These are phyloP conservation scores for Hormiphora californensis DNA, from an alignment of 37 sponge, comb jelly and placozoan genomes.

Conservation along the genomic window DNA sequence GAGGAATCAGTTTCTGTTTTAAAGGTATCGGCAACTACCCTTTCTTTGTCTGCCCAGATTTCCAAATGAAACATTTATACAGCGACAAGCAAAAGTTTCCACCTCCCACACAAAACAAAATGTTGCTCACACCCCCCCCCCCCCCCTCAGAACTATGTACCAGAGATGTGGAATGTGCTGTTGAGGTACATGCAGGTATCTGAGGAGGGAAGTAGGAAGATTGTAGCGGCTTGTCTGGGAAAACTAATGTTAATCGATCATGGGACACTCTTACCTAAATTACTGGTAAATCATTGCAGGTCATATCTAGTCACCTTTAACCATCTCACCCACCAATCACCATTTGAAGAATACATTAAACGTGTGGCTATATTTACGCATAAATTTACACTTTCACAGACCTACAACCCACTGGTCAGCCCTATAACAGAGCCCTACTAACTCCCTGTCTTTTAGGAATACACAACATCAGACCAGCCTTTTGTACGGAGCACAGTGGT, in stretches of 20 bases:
- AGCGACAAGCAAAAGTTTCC: no score
- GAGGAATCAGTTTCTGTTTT: slow-evolving; percentile 10
- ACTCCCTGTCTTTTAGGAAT: slow-evolving; percentile 45
- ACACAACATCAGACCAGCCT: slow-evolving; percentile 62
- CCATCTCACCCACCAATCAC: neutral
- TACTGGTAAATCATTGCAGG: slow-evolving; percentile 54
- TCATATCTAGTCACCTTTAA: neutral
- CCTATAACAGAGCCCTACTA: neutral
- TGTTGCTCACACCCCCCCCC: no score
- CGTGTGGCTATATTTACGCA: no score
- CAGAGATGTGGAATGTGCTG: slow-evolving; percentile 68
- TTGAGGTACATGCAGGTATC: slow-evolving; percentile 80
- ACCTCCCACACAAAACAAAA: no score
- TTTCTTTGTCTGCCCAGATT: no score
- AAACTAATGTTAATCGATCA: slow-evolving; percentile 93
- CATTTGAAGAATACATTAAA: no score
- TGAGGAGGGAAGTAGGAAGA: slow-evolving; percentile 92
- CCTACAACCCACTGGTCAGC: neutral
- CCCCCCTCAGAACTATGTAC: slow-evolving; percentile 44
- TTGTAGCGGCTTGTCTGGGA: slow-evolving; percentile 97
- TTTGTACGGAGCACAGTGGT: slow-evolving; percentile 85
- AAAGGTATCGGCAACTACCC: no score
- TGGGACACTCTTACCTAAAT: slow-evolving; percentile 69
- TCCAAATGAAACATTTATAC: no score
- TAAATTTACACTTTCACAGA: no score